Base-by-base conservation (phyloP, 2,797 vertebrate species). In the Pogonophryne albipinna region DNA sequence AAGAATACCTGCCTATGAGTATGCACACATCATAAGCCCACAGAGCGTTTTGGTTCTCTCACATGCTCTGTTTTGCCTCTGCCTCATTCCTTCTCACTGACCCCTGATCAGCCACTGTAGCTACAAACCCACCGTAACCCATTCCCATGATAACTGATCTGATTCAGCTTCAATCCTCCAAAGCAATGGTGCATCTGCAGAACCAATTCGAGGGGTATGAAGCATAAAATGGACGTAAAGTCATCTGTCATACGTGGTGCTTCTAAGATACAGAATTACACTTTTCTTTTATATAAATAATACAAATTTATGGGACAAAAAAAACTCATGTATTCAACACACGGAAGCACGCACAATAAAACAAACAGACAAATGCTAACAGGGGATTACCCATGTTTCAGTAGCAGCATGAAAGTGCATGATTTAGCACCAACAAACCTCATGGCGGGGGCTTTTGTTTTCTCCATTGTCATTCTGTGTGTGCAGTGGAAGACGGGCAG, bases 1-100 rank as follows among this genome's bases (percentile, higher is more conserved):
- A 86, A 85, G 76, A 87, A 83, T 76, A 92, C 87, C 91, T 91
- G 92, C 87, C 89, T 81, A 89, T 87, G 76, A 91, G 93, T 90
- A 91, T 91, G 90, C 91, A 93, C 84, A 87, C 34, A 83, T 79
- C 80, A 72, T 49, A 74, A 87, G 84, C 77, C 83, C 85, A 66
- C 78, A 81, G 76, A 91, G 76, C 75, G 38, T 85, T 86, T 88
- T 71, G 82, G 76, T 88, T 85, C 72, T 77, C 72, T 87, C 74
- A 85, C 83, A 64, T 78, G 77, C 71, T 56, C 63, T 75, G 58
- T 73, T 77, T 90, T 85, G 88, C 89, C 88, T 89, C 90, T 87
- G 85, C 79, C 76, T 84, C 90, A 84, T 65, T 55, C 38, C 69
- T 68, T 46, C 67, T 72, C 78, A 76, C 71, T 53, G 63, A 69